Evolutionary conservation across 2,113 vertebrate genomes (phyloP), one percentile per base, ranked within the genome.

Genomic region (Zootoca vivipara): DNA sequence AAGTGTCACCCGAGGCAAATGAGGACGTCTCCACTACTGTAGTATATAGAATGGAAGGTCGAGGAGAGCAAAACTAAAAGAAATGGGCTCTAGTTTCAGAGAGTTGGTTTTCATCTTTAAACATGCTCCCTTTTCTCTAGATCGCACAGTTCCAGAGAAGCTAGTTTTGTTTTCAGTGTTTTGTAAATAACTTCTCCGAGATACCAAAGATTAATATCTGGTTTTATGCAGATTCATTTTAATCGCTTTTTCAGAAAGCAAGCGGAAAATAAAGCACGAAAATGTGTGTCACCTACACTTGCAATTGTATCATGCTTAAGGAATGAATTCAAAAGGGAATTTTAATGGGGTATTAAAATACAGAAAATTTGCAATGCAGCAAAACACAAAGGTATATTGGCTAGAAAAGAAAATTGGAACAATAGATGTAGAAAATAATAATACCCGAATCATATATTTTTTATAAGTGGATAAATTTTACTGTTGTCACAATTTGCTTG

Each of bases 21-120:
- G 97, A 99, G 97, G 98, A 99, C 98, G 97, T 97, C 97, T 99
- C 98, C 96, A 99, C 98, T 96, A 99, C 98, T 96, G 94, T 99
- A 98, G 98, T 99, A 86, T 99, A 99, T 99, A 98, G 98, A 97
- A 98, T 99, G 98, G 98, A 98, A 96, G 97, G 96, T 95, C 97
- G 97, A 95, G 96, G 94, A 96, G 97, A 99, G 95, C 97, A 96
- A 93, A 96, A 96, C 96, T 97, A 97, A 96, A 96, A 93, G 24
- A 80, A 91, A 91, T 92, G 95, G 88, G 95, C 90, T 95, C 87
- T 97, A 95, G 96, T 92, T 95, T 85, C 93, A 90, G 86, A 94
- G 90, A 85, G 78, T 88, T 92, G 30, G 5, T 33, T 93, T 96
- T 93, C 92, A 89, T 75, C 89, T 96, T 94, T 65, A 90, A 85